These are phyloP conservation scores for Drosophila willistoni DNA, from an alignment of 1,140 invertebrate species.

Conservation along the genomic window DNA sequence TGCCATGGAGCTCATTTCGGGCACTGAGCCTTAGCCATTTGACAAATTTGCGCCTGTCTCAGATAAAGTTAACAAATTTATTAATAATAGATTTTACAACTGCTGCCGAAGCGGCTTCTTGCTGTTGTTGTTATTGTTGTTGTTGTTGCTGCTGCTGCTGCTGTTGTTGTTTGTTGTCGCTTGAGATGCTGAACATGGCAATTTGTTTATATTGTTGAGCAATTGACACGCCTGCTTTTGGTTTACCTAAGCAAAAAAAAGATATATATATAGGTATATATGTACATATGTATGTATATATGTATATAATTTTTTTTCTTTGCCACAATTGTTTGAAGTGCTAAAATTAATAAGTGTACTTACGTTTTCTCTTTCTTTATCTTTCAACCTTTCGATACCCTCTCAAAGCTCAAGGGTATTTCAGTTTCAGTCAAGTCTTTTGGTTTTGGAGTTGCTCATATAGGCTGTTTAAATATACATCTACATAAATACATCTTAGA, in stretches of 20 bases:
- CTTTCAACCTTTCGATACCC: constrained; percentile 49
- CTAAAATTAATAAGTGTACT: constrained; percentile 73
- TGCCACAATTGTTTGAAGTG: constrained; percentile 73
- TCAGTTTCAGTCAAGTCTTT: constrained; percentile 12
- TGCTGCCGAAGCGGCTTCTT: not conserved
- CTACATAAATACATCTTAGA: too few species aligned
- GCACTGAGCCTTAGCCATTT: constrained; percentile 23
- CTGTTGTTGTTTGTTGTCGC: not conserved
- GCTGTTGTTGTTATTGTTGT: not conserved
- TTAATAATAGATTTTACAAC: constrained; percentile 35
- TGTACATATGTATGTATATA: constrained; percentile 25
- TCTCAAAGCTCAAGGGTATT: constrained; percentile 47
- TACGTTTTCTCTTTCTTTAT: constrained; percentile 56
- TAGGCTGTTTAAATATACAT: too few species aligned
- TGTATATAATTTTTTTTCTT: constrained; percentile 9
- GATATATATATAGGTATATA: constrained; percentile 30
- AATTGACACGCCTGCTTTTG: constrained; percentile 77
- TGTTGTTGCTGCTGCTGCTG: not conserved
- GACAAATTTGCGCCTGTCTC: constrained; percentile 42
- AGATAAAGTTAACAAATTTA: constrained; percentile 54
- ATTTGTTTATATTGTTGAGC: constrained; percentile 45
- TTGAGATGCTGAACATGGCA: constrained; percentile 9
- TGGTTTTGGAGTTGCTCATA: not conserved
- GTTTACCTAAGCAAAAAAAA: constrained; percentile 48
- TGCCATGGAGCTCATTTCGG: not conserved